Evolutionary conservation across 2,797 vertebrate genomes (phyloP).

Genomic region (Phoebastria nigripes): DNA sequence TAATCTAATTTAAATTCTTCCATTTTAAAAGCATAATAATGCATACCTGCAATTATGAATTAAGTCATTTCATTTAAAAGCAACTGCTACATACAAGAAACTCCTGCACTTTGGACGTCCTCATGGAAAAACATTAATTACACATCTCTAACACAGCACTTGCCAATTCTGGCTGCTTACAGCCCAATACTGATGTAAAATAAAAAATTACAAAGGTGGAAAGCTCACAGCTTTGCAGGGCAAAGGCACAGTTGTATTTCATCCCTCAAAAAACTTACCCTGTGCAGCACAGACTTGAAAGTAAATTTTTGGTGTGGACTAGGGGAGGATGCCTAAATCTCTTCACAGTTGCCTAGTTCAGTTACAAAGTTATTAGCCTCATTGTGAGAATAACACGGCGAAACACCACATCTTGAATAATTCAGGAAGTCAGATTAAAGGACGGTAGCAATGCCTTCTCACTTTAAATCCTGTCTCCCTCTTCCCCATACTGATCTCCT

Average conservation of each 20-base stretch:
- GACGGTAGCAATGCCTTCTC: background rate
- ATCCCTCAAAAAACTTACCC: background rate
- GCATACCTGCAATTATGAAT: background rate
- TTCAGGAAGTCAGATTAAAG: background rate
- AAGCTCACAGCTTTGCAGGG: background rate
- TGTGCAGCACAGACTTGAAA: background rate
- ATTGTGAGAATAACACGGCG: background rate
- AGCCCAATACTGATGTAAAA: background rate
- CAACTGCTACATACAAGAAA: background rate
- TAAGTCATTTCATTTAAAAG: background rate
- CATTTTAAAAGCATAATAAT: background rate
- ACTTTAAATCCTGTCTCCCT: background rate
- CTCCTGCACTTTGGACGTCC: background rate
- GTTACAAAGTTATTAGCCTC: background rate
- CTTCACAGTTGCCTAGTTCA: background rate
- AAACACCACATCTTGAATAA: background rate
- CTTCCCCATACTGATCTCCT: background rate
- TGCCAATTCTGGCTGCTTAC: background rate
- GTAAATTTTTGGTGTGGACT: background rate
- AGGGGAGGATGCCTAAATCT: background rate
- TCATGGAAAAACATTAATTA: background rate
- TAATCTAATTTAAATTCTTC: constrained; percentile 6
- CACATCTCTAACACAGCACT: background rate
- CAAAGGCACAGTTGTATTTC: background rate
- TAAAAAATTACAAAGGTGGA: background rate